These are phyloP conservation scores for Ailurus styani DNA, from an alignment of 2,113 vertebrate genomes.

Conservation along the genomic window DNA sequence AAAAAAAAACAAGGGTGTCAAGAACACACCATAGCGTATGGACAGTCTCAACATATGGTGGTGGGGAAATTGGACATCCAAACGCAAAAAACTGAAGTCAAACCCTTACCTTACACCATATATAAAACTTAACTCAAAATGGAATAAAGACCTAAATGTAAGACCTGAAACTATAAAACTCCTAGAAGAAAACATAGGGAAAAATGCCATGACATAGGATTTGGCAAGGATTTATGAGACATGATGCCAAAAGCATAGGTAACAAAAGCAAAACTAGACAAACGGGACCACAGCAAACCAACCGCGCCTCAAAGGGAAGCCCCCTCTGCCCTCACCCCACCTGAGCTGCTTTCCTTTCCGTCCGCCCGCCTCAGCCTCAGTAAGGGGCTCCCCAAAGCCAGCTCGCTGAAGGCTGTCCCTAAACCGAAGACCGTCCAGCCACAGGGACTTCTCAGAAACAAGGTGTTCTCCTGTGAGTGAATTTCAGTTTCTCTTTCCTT, in stretches of 20 bases:
- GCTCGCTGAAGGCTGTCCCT: neutral
- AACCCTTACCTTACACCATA: neutral
- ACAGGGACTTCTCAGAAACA: neutral
- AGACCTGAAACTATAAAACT: neutral
- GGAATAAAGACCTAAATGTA: neutral
- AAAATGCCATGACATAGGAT: neutral
- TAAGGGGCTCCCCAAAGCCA: neutral
- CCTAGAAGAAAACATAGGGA: neutral
- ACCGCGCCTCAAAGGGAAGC: neutral
- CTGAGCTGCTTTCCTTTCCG: neutral
- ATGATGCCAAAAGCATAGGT: neutral
- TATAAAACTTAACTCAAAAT: neutral
- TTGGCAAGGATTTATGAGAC: neutral
- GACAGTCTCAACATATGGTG: neutral
- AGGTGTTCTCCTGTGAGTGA: neutral
- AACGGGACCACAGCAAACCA: neutral
- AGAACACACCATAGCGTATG: neutral
- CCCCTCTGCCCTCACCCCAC: neutral
- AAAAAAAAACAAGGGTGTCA: neutral
- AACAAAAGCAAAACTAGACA: neutral
- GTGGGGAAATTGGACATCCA: neutral
- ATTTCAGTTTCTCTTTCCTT: slow-evolving; percentile 35
- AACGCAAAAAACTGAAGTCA: neutral
- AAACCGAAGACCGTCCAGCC: neutral
- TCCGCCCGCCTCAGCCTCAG: neutral